Conservation (phyloP, 2,888 invertebrate genomes). For the Drymonia ruficornis region DNA sequence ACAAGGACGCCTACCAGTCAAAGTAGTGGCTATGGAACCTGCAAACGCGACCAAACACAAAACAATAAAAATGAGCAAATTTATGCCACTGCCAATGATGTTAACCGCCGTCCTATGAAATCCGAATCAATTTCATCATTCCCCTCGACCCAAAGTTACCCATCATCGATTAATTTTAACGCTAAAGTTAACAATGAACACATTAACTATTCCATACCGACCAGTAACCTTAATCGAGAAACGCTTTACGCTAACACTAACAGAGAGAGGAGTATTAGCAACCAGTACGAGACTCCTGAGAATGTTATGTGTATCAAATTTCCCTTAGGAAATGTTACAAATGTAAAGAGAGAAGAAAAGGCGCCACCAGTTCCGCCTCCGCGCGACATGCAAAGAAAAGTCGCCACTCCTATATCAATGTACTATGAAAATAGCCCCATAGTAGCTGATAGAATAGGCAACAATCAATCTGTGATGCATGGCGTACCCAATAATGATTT, state of each 20-base stretch:
- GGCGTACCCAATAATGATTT: slow-evolving; percentile 80
- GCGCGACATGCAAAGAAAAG: slow-evolving; percentile 88
- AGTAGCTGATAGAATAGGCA: slow-evolving; percentile 59
- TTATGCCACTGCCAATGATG: slow-evolving; percentile 63
- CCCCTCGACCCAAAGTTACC: slow-evolving; percentile 81
- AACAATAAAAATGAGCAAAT: slow-evolving; percentile 69
- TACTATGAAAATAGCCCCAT: slow-evolving; percentile 75
- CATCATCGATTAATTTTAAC: slow-evolving; percentile 82
- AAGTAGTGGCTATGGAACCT: slow-evolving; percentile 79
- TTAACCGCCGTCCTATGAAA: slow-evolving; percentile 67
- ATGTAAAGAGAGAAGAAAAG: slow-evolving; percentile 73
- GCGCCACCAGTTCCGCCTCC: slow-evolving; percentile 92
- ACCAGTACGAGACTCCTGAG: slow-evolving; percentile 69
- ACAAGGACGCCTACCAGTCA: slow-evolving; percentile 82
- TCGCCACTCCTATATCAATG: slow-evolving; percentile 80
- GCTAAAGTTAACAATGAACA: slow-evolving; percentile 83
- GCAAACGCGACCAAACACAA: slow-evolving; percentile 77
- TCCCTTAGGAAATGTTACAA: slow-evolving; percentile 77
- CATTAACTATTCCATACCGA: slow-evolving; percentile 80
- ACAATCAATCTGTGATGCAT: slow-evolving; percentile 59
- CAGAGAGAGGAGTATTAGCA: slow-evolving; percentile 66
- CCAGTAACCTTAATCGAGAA: slow-evolving; percentile 68
- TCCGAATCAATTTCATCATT: slow-evolving; percentile 82
- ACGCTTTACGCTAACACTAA: slow-evolving; percentile 68
- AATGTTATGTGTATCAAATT: slow-evolving; percentile 81